Evolutionary conservation across 2,113 vertebrate genomes (phyloP).

Genomic region (Pithys albifrons): DNA sequence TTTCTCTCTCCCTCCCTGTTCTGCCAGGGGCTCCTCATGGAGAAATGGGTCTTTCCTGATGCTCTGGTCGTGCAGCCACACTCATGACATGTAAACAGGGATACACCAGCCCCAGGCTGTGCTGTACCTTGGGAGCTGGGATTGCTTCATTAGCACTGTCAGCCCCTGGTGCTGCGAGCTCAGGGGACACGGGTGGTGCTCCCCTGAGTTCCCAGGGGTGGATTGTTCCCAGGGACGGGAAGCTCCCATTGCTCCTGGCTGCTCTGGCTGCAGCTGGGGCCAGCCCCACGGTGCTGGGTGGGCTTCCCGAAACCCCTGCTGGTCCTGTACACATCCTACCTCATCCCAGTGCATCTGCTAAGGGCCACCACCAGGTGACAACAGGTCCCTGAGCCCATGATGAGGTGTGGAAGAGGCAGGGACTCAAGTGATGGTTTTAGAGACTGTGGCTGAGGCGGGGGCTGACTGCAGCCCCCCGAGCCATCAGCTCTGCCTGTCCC

Average conservation of each 20-base stretch:
- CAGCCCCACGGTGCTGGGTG: background rate
- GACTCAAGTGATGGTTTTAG: background rate
- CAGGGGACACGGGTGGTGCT: background rate
- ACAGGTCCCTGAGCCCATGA: background rate
- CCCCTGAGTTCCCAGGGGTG: background rate
- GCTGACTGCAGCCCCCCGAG: accelerated
- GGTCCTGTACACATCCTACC: background rate
- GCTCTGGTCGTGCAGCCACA: background rate
- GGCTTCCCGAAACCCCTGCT: background rate
- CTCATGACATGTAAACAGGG: accelerated
- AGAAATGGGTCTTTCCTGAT: background rate
- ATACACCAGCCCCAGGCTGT: accelerated
- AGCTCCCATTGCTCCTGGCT: background rate
- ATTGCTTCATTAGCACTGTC: background rate
- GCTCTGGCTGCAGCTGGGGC: background rate
- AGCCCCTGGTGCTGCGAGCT: background rate
- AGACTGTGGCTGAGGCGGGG: background rate
- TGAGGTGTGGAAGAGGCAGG: background rate
- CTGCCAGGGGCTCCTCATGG: accelerated
- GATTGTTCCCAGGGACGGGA: background rate
- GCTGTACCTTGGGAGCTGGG: background rate
- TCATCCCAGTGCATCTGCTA: accelerated
- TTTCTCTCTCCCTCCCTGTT: background rate
- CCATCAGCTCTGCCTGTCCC: background rate
- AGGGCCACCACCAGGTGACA: background rate